These are phyloP conservation scores for Phorcus lineatus DNA, from an alignment of 2,888 invertebrate species.

Conservation along the genomic window DNA sequence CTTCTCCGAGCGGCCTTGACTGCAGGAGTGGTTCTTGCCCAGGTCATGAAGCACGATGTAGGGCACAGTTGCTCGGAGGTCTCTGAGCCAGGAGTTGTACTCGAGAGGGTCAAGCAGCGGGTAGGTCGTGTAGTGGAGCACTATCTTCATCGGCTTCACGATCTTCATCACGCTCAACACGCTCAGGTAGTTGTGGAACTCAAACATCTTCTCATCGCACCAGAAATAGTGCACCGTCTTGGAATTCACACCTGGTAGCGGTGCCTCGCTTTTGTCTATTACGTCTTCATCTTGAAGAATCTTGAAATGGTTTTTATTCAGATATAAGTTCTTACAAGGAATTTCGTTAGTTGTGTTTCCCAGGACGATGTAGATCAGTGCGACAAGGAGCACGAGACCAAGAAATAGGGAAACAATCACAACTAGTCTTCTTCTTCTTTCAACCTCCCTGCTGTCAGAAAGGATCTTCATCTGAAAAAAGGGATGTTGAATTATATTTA, in stretches of 20 bases:
- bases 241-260: background rate
- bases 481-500: no score
- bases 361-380: no score
- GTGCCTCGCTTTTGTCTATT: no score
- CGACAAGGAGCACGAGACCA: no score
- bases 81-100: conserved; percentile 18
- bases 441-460: no score
- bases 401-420: no score
- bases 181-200: conserved; percentile 1
- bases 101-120: background rate
- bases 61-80: background rate
- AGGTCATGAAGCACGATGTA: background rate
- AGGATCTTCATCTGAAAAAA: no score
- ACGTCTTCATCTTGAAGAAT: no score
- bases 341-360: no score
- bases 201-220: background rate
- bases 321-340: no score
- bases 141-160: background rate
- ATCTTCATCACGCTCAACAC: background rate
- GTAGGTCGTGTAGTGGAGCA: background rate
- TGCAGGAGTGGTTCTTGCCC: background rate
- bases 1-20: background rate
- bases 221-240: conserved; percentile 59
- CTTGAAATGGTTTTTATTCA: no score
- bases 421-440: no score